A percentile compares a stretch with the other conserved stretches of the same genome.
Evolutionary conservation across 2,113 vertebrate genomes (phyloP).

Genomic region (Barnardius zonarius): DNA sequence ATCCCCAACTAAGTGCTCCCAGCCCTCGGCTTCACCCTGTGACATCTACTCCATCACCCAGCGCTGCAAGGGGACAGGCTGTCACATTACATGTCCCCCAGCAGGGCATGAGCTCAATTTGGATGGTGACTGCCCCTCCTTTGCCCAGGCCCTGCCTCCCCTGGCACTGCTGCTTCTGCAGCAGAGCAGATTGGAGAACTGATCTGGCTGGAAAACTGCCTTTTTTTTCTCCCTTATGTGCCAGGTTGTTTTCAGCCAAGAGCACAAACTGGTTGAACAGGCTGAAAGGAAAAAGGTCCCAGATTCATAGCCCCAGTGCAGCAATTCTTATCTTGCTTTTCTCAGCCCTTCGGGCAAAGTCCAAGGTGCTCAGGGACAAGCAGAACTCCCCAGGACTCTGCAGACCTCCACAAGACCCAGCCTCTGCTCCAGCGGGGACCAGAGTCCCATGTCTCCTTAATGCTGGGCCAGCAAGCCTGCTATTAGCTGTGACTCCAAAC

Average conservation of each 20-base stretch:
- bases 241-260: slow-evolving; percentile 48
- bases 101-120: background rate
- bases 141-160: background rate
- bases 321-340: slow-evolving; percentile 62
- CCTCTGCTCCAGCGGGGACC: background rate
- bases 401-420: background rate
- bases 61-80: background rate
- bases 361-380: slow-evolving; percentile 32
- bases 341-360: slow-evolving; percentile 51
- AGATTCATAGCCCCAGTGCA: slow-evolving; percentile 66
- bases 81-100: background rate
- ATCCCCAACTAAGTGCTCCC: background rate
- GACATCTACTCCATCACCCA: background rate
- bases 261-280: slow-evolving; percentile 61
- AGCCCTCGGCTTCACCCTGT: background rate
- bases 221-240: background rate
- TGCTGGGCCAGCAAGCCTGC: background rate
- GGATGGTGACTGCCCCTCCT: background rate
- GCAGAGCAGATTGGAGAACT: slow-evolving; percentile 17
- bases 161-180: slow-evolving; percentile 1
- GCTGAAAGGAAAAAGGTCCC: slow-evolving; percentile 50
- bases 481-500: background rate
- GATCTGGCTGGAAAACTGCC: slow-evolving; percentile 37
- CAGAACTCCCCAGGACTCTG: background rate
- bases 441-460: fast-evolving